These are phyloP conservation scores for Ambastaia sidthimunki DNA, from an alignment of 2,797 vertebrate genomes.

Conservation along the genomic window DNA sequence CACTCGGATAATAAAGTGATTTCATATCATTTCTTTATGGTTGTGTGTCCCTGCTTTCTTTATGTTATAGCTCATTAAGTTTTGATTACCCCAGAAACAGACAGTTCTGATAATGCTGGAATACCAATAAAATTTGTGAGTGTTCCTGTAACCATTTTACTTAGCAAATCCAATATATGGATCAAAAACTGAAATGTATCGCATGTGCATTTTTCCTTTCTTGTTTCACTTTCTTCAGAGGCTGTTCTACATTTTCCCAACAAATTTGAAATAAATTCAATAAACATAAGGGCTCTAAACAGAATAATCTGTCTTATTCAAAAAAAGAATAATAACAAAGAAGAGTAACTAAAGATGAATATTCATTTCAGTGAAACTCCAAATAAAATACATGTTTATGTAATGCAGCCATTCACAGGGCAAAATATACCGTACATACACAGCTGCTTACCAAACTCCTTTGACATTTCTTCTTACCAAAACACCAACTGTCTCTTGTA, in stretches of 20 bases:
- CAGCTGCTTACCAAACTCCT: neutral
- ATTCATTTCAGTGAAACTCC: neutral
- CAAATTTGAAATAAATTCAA: constrained; percentile 69
- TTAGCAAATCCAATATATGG: neutral
- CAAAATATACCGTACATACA: neutral
- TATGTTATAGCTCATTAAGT: neutral
- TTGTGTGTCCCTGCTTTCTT: constrained; percentile 74
- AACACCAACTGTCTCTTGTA: neutral
- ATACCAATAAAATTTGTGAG: constrained; percentile 48
- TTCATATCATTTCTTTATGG: constrained; percentile 80
- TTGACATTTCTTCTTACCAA: neutral
- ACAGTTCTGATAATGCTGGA: constrained; percentile 26
- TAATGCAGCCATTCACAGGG: neutral
- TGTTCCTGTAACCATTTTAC: constrained; percentile 39
- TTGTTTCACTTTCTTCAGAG: constrained; percentile 60
- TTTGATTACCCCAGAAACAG: constrained; percentile 16
- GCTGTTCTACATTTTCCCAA: constrained; percentile 63
- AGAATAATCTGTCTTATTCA: constrained; percentile 70
- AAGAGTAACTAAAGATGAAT: neutral
- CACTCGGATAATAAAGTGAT: constrained; percentile 91
- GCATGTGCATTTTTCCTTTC: constrained; percentile 67
- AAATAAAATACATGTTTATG: neutral
- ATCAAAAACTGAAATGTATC: constrained; percentile 55
- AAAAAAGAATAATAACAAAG: neutral
- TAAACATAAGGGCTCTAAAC: constrained; percentile 77